Percentiles rank a stretch among this genome's conserved stretches.
phyloP scores from a whole-genome alignment of 2,888 invertebrate species.

The Noctua pronuba region DNA sequence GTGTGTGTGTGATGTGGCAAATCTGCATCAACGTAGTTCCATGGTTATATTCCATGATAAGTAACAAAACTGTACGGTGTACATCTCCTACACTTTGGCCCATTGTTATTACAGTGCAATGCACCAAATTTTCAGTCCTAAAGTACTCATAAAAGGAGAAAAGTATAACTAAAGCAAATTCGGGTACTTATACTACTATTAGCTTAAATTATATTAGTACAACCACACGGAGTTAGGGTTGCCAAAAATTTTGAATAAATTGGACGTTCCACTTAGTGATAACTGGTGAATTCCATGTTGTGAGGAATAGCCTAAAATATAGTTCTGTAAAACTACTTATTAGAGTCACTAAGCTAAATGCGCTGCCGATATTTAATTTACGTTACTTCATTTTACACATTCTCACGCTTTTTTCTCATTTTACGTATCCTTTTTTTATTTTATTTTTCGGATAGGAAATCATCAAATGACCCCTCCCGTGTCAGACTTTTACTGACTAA shows the following conservation, averaged over 20 bases:
- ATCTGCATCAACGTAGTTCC: background rate
- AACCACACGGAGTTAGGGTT: conserved; percentile 16
- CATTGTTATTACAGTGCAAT: background rate
- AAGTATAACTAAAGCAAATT: conserved; percentile 16
- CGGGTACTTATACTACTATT: conserved; percentile 27
- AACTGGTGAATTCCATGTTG: conserved; percentile 3
- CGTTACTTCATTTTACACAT: background rate
- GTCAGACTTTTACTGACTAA: no score
- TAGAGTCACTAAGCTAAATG: background rate
- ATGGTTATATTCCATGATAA: background rate
- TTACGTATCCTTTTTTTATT: no score
- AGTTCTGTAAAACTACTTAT: background rate
- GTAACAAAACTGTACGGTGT: background rate
- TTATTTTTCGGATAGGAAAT: no score
- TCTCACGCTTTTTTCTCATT: background rate
- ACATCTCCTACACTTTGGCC: background rate
- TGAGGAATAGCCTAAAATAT: background rate
- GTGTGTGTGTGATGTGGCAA: background rate
- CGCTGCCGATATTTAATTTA: background rate
- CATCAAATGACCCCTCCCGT: no score
- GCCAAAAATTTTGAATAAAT: conserved; percentile 23
- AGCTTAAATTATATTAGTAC: conserved; percentile 28
- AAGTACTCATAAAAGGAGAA: background rate
- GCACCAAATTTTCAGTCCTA: background rate
- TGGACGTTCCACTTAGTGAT: conserved; percentile 13